phyloP scores from a whole-genome alignment of 2,797 vertebrate genomes.

The Mormyrops attenuatus region DNA sequence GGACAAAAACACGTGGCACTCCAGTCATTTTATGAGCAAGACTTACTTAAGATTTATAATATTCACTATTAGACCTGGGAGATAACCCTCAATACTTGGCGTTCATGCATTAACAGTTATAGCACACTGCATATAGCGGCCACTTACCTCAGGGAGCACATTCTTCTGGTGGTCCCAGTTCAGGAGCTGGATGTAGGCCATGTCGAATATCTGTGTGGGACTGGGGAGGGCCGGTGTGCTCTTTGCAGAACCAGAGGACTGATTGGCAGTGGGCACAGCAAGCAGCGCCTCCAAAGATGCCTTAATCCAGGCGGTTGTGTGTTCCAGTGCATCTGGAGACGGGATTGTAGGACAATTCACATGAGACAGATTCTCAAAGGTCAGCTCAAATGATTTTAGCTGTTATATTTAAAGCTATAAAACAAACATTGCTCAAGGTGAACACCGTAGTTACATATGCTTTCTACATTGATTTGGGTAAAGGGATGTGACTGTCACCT shows the following conservation, averaged over 20 bases:
- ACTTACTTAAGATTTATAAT: neutral
- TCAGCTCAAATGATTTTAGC: slow-evolving; percentile 12
- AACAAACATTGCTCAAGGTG: neutral
- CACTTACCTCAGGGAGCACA: slow-evolving; percentile 77
- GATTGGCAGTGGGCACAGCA: slow-evolving; percentile 43
- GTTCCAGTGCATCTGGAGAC: slow-evolving; percentile 70
- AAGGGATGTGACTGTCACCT: neutral
- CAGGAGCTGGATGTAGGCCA: slow-evolving; percentile 75
- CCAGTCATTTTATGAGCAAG: neutral
- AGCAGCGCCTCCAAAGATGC: slow-evolving; percentile 66
- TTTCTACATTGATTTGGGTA: slow-evolving; percentile 17
- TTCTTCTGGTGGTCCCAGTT: slow-evolving; percentile 70
- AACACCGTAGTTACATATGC: slow-evolving; percentile 20
- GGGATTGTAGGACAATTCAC: neutral
- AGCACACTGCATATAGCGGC: neutral
- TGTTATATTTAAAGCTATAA: neutral
- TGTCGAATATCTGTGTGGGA: slow-evolving; percentile 76
- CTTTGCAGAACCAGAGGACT: slow-evolving; percentile 51
- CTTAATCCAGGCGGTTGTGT: slow-evolving; percentile 84
- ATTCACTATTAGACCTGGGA: neutral
- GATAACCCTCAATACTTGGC: neutral
- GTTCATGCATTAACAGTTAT: neutral
- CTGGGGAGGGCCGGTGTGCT: slow-evolving; percentile 59
- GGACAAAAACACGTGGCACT: neutral
- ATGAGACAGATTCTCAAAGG: neutral